These are phyloP conservation scores for Phalacrocorax brasilianus DNA, from an alignment of 2,113 vertebrate genomes.

Conservation along the genomic window DNA sequence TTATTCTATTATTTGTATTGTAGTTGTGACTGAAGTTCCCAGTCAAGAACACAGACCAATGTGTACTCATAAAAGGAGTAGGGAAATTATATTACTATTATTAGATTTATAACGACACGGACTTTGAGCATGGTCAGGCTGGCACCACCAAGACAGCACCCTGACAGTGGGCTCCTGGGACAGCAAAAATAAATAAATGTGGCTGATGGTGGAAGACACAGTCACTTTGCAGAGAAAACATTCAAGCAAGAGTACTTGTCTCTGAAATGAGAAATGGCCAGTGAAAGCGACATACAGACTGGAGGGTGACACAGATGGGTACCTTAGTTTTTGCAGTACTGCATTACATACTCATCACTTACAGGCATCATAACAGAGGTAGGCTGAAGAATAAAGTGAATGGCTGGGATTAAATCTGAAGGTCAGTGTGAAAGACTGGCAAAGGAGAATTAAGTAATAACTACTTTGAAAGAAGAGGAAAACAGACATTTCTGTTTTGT, in stretches of 20 bases:
- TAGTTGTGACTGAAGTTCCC: not conserved
- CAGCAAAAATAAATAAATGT: not conserved
- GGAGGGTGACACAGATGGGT: not conserved
- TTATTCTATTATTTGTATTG: slow-evolving; percentile 3
- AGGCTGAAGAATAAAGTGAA: not conserved
- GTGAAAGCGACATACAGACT: not conserved
- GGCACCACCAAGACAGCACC: not conserved
- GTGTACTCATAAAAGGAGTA: not conserved
- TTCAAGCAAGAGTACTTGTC: not conserved
- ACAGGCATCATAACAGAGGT: not conserved
- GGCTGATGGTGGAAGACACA: not conserved
- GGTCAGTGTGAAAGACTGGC: not conserved
- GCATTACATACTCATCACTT: not conserved
- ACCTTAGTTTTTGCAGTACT: not conserved
- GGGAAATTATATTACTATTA: not conserved
- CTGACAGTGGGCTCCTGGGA: not conserved
- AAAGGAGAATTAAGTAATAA: not conserved
- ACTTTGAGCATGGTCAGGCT: not conserved
- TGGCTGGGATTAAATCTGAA: not conserved
- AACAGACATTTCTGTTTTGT: not conserved
- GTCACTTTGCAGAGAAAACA: not conserved
- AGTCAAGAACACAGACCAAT: not conserved
- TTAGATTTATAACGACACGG: not conserved
- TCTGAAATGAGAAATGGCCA: not conserved
- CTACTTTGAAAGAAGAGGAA: not conserved